Base-by-base conservation (phyloP, 2,888 invertebrate species). In the Pristionchus entomophagus region DNA sequence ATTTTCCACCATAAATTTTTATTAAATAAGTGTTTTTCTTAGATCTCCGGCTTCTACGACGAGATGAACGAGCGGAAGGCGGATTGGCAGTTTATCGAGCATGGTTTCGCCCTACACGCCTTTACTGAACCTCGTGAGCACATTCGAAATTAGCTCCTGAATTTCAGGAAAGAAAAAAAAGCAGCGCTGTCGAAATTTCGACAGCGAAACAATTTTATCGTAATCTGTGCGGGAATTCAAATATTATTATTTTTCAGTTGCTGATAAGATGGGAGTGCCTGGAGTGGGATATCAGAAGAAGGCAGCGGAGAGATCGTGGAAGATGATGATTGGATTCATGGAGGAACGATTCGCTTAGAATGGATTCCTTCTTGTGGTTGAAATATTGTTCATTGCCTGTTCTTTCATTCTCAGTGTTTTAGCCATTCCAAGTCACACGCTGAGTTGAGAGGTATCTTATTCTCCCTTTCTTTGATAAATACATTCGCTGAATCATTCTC, bases 31-130 rank as follows among this genome's bases (percentile, higher is more conserved):
- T 51, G 45, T 51, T 17, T 22, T 32, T 51, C 51, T 6, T 38
- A 88, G 84, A 87, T 91, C 29, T 87, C 88, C 45, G 87, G 45
- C 19, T 89, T 92, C 85, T 88, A 89, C 78, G 86, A 88, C 14
- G 91, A 91, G 86, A 88, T 92, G 88, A 86, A 90, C 78, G 86
- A 77, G 3, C 87, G 92, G 69, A 88, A 90, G 38, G 90, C 91
- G 38, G 92, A 92, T 85, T 92, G 89, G 86, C 83, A 87, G 19
- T 92, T 92, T 83, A 84, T 87, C 45, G 85, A 85, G 59, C 89
- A 92, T 86, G 89, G 90, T 49, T 86, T 91, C 73, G 92, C 92
- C 17, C 87, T 86, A 59, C 92, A 92, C 81, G 88, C 89, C 32
- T 92, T 92, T 86, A 92, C 92, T 45, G 88, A 90, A 78, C 88